Conservation (phyloP, 2,888 invertebrate species). For the Theretra japonica region DNA sequence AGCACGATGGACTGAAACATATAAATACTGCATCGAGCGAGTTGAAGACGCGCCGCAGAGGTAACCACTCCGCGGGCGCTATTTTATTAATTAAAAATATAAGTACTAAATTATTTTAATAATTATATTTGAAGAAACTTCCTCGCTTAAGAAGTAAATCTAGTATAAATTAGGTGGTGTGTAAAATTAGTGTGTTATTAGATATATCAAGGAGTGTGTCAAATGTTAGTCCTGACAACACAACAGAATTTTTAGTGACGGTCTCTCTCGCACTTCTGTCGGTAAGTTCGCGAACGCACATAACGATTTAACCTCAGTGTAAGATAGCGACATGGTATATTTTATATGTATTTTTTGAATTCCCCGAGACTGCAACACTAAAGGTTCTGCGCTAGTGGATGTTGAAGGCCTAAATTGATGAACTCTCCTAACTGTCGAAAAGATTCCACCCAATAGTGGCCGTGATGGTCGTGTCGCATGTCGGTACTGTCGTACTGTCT, state of each 20-base stretch:
- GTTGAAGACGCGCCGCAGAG: conserved; percentile 10
- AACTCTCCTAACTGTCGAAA: conserved; percentile 38
- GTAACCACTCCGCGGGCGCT: conserved; percentile 33
- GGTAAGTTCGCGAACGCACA: not conserved
- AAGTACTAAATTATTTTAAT: conserved; percentile 84
- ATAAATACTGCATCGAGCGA: conserved; percentile 16
- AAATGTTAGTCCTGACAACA: conserved; percentile 54
- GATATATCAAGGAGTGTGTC: conserved; percentile 59
- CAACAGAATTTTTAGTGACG: conserved; percentile 64
- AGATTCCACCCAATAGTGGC: conserved; percentile 67
- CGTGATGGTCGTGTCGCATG: conserved; percentile 63
- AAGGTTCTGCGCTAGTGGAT: conserved; percentile 56
- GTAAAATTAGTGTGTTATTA: conserved; percentile 67
- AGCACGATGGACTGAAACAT: conserved; percentile 8
- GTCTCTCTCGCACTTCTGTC: conserved; percentile 16
- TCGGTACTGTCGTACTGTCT: conserved; percentile 81
- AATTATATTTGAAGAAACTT: conserved; percentile 76
- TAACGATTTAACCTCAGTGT: conserved; percentile 8
- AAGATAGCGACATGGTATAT: conserved; percentile 17
- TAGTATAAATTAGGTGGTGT: conserved; percentile 65
- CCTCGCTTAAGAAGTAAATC: conserved; percentile 72
- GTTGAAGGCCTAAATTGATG: conserved; percentile 64
- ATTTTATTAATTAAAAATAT: conserved; percentile 65
- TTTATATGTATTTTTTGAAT: conserved; percentile 11
- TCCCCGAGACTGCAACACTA: conserved; percentile 39